phyloP scores from a whole-genome alignment of 2,797 vertebrate species.

The Gymnothorax javanicus region DNA sequence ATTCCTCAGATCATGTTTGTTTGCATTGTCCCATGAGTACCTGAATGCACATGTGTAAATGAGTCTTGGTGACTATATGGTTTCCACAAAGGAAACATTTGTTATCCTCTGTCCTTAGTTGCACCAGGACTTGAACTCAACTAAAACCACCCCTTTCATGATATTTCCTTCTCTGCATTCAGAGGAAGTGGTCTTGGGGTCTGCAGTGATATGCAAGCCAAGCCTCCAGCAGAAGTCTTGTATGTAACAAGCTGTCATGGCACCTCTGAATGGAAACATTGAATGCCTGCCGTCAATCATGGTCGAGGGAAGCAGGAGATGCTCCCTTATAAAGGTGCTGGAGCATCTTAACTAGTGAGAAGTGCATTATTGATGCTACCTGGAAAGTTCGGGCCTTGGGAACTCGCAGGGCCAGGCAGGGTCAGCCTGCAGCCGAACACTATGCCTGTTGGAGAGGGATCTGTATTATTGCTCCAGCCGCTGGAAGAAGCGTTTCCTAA shows the following conservation, averaged over 20 bases:
- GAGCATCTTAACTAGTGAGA: constrained; percentile 36
- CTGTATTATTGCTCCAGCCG: not conserved
- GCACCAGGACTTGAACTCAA: too few relatives aligned
- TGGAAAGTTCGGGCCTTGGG: not conserved
- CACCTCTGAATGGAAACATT: constrained; percentile 22
- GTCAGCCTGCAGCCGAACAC: not conserved
- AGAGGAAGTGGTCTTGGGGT: not conserved
- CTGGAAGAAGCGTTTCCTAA: not conserved
- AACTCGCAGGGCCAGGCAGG: not conserved
- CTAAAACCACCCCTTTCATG: not conserved
- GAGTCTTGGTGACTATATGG: not conserved
- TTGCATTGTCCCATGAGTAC: not conserved
- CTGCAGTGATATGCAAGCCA: constrained; percentile 3
- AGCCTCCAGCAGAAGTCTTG: constrained; percentile 22
- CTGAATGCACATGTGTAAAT: not conserved
- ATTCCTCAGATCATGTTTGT: not conserved
- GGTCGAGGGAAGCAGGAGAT: not conserved
- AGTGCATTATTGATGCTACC: constrained; percentile 48
- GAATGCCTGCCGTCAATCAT: not conserved
- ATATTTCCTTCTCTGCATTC: not conserved
- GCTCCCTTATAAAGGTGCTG: constrained; percentile 27
- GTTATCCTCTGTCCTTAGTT: not conserved
- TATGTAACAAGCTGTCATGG: constrained; percentile 38
- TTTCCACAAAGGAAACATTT: not conserved
- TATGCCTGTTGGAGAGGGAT: not conserved